Base-by-base conservation (phyloP, 2,113 vertebrate species). In the Lophochroa leadbeateri region DNA sequence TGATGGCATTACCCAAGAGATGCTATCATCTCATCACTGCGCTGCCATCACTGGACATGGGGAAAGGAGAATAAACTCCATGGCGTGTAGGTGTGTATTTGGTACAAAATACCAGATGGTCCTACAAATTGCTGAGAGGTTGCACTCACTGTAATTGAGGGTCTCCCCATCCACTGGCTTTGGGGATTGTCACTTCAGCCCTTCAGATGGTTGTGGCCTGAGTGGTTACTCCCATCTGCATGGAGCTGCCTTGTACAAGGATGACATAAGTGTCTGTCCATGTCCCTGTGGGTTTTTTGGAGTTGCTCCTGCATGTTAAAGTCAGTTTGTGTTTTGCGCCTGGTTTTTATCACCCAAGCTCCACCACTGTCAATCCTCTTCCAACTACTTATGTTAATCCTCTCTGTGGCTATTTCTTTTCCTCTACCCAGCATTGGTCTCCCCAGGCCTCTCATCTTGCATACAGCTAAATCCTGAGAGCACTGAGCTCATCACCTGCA, bases 301-400 rank as follows among this genome's bases (percentile, higher is more conserved):
- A 86, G 55, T 83, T 94, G 33, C 13, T 92, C 91, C 64, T 80
- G 23, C 77, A 75, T 68, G 17, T 93, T 95, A n/a, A 88, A 93
- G 35, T 50, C 9, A 82, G 75, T 71, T 39, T 78, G 50, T 64
- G 35, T 64, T 92, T 91, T 61, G 35, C 1, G 16, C 16, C 64
- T 88, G 60, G 6, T 63, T 92, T 96, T 92, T 84, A 33, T 94
- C 77, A 89, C 17, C 8, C 37, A 18, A 25, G 41, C 41, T 64
- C 65, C 44, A n/a, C 33, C 41, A 31, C 44, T 41, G 37, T 81
- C 76, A 58, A 21, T 65, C 41, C 58, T 92, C 63, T 52, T 88
- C 49, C 53, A 61, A 53, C 72, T 81, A 37, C 67, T 95, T 63
- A 57, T 58, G 49, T 89, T 85, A 70, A 60, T 82, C n/a, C 14